Evolutionary conservation across 2,888 invertebrate genomes (phyloP).

Genomic region (Tillus elongatus): DNA sequence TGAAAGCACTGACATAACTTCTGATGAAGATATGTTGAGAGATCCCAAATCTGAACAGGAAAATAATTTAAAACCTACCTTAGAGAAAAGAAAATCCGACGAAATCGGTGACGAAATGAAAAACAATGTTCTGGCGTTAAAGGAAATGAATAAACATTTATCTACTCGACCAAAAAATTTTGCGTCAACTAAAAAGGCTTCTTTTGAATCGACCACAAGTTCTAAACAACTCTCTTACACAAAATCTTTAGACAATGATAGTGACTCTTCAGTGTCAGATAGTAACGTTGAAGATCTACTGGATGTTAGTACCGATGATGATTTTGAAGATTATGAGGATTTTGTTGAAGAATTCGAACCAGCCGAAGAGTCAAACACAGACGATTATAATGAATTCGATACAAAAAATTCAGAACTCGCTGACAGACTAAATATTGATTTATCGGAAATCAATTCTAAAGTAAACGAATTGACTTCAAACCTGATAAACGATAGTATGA

Average conservation of each 20-base stretch:
- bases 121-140: constrained; percentile 23
- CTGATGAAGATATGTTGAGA: no score
- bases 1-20: constrained; percentile 6
- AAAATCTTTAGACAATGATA: constrained; percentile 39
- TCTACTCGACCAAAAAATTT: constrained; percentile 20
- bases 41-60: no score
- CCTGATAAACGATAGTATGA: no score
- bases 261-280: constrained; percentile 41
- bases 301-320: constrained; percentile 32
- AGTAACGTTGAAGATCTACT: constrained; percentile 40
- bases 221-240: constrained; percentile 40
- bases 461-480: constrained; percentile 26
- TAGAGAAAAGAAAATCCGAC: background rate
- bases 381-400: constrained; percentile 38
- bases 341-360: constrained; percentile 42
- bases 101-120: constrained; percentile 19
- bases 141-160: constrained; percentile 23
- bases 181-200: constrained; percentile 30
- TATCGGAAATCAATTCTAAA: constrained; percentile 28
- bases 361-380: constrained; percentile 44
- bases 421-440: constrained; percentile 28
- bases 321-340: constrained; percentile 30
- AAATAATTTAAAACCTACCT: background rate
- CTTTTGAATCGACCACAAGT: constrained; percentile 37
- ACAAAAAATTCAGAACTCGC: constrained; percentile 24